Percentiles rank a stretch among this genome's conserved stretches.
Conservation (phyloP, 2,797 vertebrate genomes). For the Discoglossus pictus region DNA sequence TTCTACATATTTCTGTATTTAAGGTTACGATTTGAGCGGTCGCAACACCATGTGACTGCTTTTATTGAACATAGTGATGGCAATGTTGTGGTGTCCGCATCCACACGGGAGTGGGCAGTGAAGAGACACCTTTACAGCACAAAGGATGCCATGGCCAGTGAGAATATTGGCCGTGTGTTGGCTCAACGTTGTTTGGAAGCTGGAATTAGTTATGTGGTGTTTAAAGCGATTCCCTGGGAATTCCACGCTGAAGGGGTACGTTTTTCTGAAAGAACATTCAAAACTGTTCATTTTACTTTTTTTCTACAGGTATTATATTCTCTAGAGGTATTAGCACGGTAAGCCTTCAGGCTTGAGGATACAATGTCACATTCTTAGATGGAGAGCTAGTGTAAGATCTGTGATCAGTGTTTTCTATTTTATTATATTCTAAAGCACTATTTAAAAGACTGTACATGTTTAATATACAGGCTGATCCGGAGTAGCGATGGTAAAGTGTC, state of each 20-base stretch:
- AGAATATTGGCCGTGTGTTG: slow-evolving; percentile 84
- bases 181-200: slow-evolving; percentile 86
- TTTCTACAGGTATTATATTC: too few species aligned
- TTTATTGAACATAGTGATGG: slow-evolving; percentile 74
- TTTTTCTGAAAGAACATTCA: background rate
- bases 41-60: slow-evolving; percentile 79
- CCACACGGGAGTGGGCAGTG: slow-evolving; percentile 91
- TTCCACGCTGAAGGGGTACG: slow-evolving; percentile 64
- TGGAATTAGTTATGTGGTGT: slow-evolving; percentile 86
- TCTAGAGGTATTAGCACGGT: too few species aligned
- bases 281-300: too few species aligned
- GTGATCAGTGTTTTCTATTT: too few species aligned
- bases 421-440: too few species aligned
- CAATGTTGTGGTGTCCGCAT: slow-evolving; percentile 83
- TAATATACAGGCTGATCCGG: too few species aligned
- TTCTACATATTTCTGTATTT: slow-evolving; percentile 7
- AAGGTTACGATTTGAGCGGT: slow-evolving; percentile 81
- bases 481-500: too few species aligned
- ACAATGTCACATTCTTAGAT: too few species aligned
- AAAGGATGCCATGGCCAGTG: slow-evolving; percentile 76
- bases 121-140: slow-evolving; percentile 83
- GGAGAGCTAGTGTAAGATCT: too few species aligned
- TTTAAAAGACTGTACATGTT: too few species aligned
- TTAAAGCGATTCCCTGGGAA: slow-evolving; percentile 82
- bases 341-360: too few species aligned